These are phyloP conservation scores for Coleophora deauratella DNA, from an alignment of 2,888 invertebrate species.

Conservation along the genomic window DNA sequence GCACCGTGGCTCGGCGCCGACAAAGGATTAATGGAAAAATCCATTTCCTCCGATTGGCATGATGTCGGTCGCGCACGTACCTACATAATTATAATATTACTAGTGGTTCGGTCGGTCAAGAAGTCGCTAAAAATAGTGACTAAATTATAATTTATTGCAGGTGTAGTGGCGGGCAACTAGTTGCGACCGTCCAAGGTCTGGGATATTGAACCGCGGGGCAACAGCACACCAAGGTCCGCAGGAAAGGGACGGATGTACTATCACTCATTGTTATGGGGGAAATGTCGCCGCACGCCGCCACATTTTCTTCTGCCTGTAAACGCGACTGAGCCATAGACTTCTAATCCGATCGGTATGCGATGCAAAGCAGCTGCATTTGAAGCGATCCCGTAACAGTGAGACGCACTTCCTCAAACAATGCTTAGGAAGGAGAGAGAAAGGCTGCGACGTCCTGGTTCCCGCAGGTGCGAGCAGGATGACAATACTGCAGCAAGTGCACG, in stretches of 20 bases:
- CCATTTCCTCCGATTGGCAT: slow-evolving; percentile 31
- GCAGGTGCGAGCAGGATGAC: slow-evolving; percentile 26
- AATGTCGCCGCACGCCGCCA: slow-evolving; percentile 51
- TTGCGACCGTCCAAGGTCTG: slow-evolving; percentile 67
- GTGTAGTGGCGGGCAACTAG: slow-evolving; percentile 53
- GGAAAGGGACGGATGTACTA: slow-evolving; percentile 66
- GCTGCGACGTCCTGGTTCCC: slow-evolving; percentile 8
- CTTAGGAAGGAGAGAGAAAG: slow-evolving; percentile 26
- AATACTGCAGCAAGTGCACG: slow-evolving; percentile 41
- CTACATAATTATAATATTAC: slow-evolving; percentile 15
- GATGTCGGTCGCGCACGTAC: slow-evolving; percentile 11
- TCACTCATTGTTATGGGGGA: slow-evolving; percentile 68
- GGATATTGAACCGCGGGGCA: slow-evolving; percentile 71
- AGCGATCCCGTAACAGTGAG: slow-evolving; percentile 46
- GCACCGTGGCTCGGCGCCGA: slow-evolving; percentile 31
- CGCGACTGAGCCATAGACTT: slow-evolving; percentile 40
- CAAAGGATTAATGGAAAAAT: slow-evolving; percentile 45
- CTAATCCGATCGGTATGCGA: slow-evolving; percentile 54
- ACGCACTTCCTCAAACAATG: slow-evolving; percentile 58
- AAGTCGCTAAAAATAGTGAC: slow-evolving; percentile 47
- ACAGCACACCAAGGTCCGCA: slow-evolving; percentile 59
- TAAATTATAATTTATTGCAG: slow-evolving; percentile 53
- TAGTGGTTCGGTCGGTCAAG: slow-evolving; percentile 32
- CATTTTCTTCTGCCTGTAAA: slow-evolving; percentile 31
- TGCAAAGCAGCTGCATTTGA: slow-evolving; percentile 46